Base-by-base conservation (phyloP, 2,888 invertebrate species). In the Agrotis segetum region DNA sequence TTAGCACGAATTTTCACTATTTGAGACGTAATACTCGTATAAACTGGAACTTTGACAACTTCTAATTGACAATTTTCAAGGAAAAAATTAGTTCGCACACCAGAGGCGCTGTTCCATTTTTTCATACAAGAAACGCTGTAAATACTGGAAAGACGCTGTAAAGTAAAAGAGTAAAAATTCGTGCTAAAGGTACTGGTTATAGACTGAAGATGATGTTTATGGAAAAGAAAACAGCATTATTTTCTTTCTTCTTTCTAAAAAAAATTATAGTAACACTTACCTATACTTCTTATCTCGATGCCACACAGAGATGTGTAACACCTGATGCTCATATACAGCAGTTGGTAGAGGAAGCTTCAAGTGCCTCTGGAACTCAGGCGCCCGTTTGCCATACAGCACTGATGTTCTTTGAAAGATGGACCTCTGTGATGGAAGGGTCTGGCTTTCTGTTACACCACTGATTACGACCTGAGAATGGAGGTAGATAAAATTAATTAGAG, bases 281-380 rank as follows among this genome's bases (percentile, higher is more conserved):
- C 98, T 97, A 91, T 97, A 97, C 84, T 97, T 97, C 85, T 98
- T 97, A 93, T 98, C 98, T 83, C 98, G 96, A 91, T 98, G 98
- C 98, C 98, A 98, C 59, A 98, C 98, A 58, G 98, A 98, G 85
- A 98, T 96, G 86, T 98, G 97, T 58, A 98, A 96, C 91, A 97
- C 96, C 87, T 97, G 97, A 62, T 97, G 94, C 55, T 96, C 94
- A 87, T 97, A 97, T 44, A 94, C 85, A 49, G 96, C 95, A 19
- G 93, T 89, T 21, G 96, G 95, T 66, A 98, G 91, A 2, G 97
- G 97, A 83, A 98, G 97, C 85, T 97, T 97, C 88, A 98, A 97
- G 81, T 97, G 97, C 88, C 98, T 97, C 93, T 98, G 98, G 92
- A 98, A 98, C 87, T 97, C 97, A 1, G 98, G 98, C 87, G 97